Evolutionary conservation across 2,888 invertebrate species (phyloP).

Genomic region (Apocheima hispidaria): DNA sequence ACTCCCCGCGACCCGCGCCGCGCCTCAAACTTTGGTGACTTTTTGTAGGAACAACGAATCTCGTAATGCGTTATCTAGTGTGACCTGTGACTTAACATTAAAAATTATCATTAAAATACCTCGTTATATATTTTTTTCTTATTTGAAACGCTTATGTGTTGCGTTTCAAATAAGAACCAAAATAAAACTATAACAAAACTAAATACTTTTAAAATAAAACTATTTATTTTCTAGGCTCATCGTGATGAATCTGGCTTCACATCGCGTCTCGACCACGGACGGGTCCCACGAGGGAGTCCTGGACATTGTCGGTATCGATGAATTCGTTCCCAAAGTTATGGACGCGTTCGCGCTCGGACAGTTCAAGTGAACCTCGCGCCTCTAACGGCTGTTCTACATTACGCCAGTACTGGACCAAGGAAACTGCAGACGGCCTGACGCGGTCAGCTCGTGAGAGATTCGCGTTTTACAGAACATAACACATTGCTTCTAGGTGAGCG

Average conservation of each 20-base stretch:
- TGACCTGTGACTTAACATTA: too few species aligned
- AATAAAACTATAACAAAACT: too few species aligned
- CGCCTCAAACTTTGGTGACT: too few species aligned
- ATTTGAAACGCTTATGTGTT: too few species aligned
- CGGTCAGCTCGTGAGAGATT: neutral
- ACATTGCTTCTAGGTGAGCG: too few species aligned
- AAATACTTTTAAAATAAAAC: neutral
- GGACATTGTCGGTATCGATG: constrained; percentile 88
- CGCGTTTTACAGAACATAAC: too few species aligned
- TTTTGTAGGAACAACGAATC: too few species aligned
- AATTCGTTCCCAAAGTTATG: constrained; percentile 86
- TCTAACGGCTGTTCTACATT: constrained; percentile 5
- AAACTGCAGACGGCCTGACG: neutral
- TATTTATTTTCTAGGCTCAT: constrained; percentile 78
- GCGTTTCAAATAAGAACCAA: too few species aligned
- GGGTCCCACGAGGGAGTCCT: constrained; percentile 84
- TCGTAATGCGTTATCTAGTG: too few species aligned
- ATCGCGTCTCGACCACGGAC: constrained; percentile 78
- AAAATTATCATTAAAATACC: too few species aligned
- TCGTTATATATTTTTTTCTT: too few species aligned
- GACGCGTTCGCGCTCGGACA: constrained; percentile 87
- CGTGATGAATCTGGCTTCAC: constrained; percentile 85
- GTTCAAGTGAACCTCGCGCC: constrained; percentile 68
- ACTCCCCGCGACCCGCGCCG: too few species aligned
- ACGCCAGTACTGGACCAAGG: neutral